Conservation (phyloP, 1,140 invertebrate species). For the Papilio polytes region DNA sequence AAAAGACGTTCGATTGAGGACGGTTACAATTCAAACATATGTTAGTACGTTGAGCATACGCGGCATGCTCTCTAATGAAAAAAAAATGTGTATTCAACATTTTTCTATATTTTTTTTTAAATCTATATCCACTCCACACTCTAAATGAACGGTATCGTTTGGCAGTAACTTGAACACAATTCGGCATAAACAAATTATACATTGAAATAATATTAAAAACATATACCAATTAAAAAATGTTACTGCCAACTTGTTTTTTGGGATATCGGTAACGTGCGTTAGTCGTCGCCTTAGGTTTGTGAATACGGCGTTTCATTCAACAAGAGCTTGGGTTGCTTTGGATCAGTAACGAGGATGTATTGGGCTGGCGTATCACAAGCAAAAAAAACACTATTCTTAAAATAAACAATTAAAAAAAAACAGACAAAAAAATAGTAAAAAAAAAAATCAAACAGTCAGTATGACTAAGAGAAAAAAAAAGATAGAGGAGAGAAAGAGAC, state of each 20-base stretch:
- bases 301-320: constrained; percentile 56
- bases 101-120: constrained; percentile 51
- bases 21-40: constrained; percentile 52
- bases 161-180: constrained; percentile 77
- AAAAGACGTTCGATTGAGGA: constrained; percentile 62
- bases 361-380: constrained; percentile 81
- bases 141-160: constrained; percentile 67
- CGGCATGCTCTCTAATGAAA: constrained; percentile 68
- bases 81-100: constrained; percentile 51
- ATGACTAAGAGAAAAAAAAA: constrained; percentile 81
- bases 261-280: constrained; percentile 68
- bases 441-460: constrained; percentile 83
- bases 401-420: constrained; percentile 69
- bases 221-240: constrained; percentile 58
- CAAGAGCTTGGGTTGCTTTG: constrained; percentile 67
- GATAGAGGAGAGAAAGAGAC: constrained; percentile 76
- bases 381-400: constrained; percentile 79
- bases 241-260: constrained; percentile 62
- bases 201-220: constrained; percentile 61
- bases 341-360: constrained; percentile 75
- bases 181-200: constrained; percentile 66
- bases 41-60: constrained; percentile 71
- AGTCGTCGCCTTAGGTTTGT: constrained; percentile 62
- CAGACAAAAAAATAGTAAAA: constrained; percentile 66
- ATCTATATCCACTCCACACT: constrained; percentile 82